Conservation (phyloP, 2,113 vertebrate genomes). For the Rhabdornis inornatus region DNA sequence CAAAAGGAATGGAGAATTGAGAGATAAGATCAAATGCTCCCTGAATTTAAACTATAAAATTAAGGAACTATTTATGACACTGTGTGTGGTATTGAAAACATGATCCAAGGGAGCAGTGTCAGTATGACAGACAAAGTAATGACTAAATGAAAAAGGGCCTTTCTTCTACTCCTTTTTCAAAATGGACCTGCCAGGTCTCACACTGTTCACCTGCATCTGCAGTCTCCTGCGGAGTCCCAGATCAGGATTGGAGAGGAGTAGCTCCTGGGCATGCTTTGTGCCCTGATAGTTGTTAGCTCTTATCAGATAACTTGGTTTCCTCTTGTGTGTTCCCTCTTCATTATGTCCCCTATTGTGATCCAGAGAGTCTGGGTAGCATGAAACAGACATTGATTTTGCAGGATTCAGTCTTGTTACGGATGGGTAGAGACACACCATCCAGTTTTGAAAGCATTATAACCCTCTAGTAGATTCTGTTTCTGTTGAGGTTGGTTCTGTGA, state of each 20-base stretch:
- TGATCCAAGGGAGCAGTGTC: background rate
- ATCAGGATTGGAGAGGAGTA: background rate
- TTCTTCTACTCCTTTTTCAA: background rate
- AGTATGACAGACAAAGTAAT: background rate
- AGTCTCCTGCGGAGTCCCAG: background rate
- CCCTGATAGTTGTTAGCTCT: background rate
- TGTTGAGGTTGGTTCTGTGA: background rate
- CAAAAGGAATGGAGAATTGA: background rate
- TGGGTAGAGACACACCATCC: background rate
- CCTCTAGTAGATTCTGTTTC: background rate
- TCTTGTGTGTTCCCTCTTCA: background rate
- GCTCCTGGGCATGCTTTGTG: background rate
- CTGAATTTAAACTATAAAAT: constrained; percentile 36
- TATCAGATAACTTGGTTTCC: background rate
- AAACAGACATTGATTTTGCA: background rate
- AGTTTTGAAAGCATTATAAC: background rate
- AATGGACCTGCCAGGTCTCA: background rate
- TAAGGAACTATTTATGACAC: constrained; percentile 36
- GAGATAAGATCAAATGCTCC: constrained; percentile 35
- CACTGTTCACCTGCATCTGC: background rate
- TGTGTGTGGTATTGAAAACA: constrained; percentile 27
- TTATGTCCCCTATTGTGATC: background rate
- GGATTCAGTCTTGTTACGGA: background rate
- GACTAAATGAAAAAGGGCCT: background rate
- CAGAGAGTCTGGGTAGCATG: background rate